A percentile compares a stretch with the other conserved stretches of the same genome.
Conservation (phyloP, 2,113 vertebrate genomes). For the Camelus bactrianus region DNA sequence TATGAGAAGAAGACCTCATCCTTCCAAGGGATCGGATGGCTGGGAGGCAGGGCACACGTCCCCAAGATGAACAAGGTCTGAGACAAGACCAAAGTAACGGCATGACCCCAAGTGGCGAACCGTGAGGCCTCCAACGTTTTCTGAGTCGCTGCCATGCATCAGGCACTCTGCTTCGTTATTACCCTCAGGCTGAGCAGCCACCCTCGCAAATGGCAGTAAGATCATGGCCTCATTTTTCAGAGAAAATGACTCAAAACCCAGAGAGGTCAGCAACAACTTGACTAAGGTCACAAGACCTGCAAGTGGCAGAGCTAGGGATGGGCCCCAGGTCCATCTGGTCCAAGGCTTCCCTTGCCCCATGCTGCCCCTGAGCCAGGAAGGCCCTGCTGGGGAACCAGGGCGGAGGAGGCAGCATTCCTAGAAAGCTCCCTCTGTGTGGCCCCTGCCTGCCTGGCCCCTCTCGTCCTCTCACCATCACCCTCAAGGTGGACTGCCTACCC, state of each 20-base stretch:
- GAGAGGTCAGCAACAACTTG: neutral
- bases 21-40: neutral
- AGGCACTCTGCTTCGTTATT: neutral
- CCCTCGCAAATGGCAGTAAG: fast-evolving
- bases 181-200: neutral
- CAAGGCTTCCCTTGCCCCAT: neutral
- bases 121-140: neutral
- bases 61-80: neutral
- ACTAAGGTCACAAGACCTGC: neutral
- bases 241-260: neutral
- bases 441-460: neutral
- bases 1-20: neutral
- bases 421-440: neutral
- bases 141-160: neutral
- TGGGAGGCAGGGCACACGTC: neutral
- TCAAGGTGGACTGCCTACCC: neutral
- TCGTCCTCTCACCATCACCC: neutral
- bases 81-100: neutral
- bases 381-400: neutral
- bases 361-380: neutral
- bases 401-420: neutral
- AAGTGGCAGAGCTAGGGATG: neutral
- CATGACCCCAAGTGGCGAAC: neutral
- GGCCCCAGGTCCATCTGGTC: neutral
- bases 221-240: neutral